These are phyloP conservation scores for Thumatha senex DNA, from an alignment of 2,888 invertebrate genomes.

Conservation along the genomic window DNA sequence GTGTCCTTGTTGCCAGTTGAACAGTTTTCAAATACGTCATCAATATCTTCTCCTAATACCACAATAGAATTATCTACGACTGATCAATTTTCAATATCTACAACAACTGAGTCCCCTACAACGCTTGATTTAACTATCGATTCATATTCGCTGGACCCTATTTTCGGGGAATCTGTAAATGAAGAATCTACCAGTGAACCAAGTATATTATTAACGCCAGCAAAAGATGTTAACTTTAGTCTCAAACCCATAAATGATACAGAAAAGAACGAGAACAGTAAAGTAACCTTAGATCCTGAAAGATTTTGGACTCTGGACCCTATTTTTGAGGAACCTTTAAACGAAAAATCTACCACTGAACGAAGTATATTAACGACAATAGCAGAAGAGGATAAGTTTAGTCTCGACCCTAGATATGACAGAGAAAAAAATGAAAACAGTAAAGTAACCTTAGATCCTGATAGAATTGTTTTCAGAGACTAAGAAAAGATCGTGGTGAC, in stretches of 20 bases:
- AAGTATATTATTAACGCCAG: background rate
- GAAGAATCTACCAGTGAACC: background rate
- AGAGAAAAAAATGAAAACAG: constrained; percentile 3
- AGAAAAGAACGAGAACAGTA: constrained; percentile 1
- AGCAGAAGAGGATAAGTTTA: constrained; percentile 10
- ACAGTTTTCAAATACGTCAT: background rate
- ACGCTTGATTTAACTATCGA: constrained; percentile 12
- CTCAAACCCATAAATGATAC: constrained; percentile 22
- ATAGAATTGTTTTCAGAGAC: constrained; percentile 11
- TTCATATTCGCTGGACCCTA: too few relatives aligned
- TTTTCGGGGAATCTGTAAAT: too few relatives aligned
- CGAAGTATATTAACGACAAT: background rate
- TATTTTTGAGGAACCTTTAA: too few relatives aligned
- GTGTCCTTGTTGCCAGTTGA: background rate
- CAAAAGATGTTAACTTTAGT: constrained; percentile 10
- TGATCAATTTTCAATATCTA: background rate
- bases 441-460: background rate
- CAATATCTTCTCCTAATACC: background rate
- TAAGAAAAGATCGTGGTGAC: background rate
- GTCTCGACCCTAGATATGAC: constrained; percentile 24
- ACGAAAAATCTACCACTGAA: too few relatives aligned
- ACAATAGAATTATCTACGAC: background rate
- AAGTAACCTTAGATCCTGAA: background rate
- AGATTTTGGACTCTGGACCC: too few relatives aligned
- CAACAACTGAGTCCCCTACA: background rate